Percentiles rank a stretch among this genome's conserved stretches.
Evolutionary conservation across 2,113 vertebrate species (phyloP).

Genomic region (Speoplatyrhinus poulsoni): DNA sequence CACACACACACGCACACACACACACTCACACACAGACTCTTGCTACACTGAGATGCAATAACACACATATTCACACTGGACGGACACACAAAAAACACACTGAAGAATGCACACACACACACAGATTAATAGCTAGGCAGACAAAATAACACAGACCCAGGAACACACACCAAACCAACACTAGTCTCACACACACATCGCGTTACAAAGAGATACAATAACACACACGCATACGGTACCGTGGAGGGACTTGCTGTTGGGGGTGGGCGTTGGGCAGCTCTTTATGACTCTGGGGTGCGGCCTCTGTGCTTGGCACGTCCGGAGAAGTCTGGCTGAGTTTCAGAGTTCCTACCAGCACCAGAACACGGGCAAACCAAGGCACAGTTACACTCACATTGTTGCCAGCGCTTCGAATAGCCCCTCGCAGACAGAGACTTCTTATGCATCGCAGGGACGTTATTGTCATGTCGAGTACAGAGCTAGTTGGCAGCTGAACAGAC

Average conservation of each 20-base stretch:
- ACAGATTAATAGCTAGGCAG: background rate
- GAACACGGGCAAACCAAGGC: background rate
- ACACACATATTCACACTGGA: no score
- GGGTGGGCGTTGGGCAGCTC: slow-evolving; percentile 85
- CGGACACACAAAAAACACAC: no score
- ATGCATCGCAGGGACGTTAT: slow-evolving; percentile 18
- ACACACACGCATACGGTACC: slow-evolving; percentile 47
- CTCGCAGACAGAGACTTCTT: slow-evolving; percentile 6
- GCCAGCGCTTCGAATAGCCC: background rate
- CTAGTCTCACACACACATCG: background rate
- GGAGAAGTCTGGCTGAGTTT: slow-evolving; percentile 91
- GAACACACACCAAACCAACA: background rate
- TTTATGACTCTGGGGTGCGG: slow-evolving; percentile 67
- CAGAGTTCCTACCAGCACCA: slow-evolving; percentile 68
- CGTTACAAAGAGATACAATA: background rate
- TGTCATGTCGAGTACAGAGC: slow-evolving; percentile 49
- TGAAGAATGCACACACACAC: background rate
- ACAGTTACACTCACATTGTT: slow-evolving; percentile 7
- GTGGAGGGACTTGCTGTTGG: slow-evolving; percentile 85
- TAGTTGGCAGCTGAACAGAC: slow-evolving; percentile 17
- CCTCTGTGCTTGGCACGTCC: slow-evolving; percentile 79
- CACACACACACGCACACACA: slow-evolving; percentile 2
- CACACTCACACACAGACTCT: slow-evolving; percentile 1
- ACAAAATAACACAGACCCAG: background rate
- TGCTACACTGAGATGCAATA: no score